Conservation (phyloP, 1,140 invertebrate species). For the Drosophila watanabei region DNA sequence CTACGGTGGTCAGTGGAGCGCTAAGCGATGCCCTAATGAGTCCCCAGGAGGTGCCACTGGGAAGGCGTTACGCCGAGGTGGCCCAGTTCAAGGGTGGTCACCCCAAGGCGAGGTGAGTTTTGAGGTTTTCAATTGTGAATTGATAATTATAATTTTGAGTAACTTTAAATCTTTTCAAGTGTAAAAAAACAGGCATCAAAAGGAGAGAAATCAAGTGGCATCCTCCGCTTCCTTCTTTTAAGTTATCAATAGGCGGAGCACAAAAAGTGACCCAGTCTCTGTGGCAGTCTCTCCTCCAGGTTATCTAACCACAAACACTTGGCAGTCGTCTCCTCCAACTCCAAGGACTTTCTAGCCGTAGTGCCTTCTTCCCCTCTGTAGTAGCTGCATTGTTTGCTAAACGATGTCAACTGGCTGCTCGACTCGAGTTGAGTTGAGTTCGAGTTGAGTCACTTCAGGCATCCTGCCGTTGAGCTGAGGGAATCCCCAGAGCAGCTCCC, state of each 20-base stretch:
- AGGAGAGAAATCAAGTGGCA: neutral
- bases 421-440: constrained; percentile 33
- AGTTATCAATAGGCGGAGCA: constrained; percentile 2
- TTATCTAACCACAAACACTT: constrained; percentile 52
- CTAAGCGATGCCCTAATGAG: constrained; percentile 74
- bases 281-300: constrained; percentile 9
- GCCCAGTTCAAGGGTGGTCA: constrained; percentile 77
- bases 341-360: neutral
- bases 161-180: neutral
- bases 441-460: constrained; percentile 14
- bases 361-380: neutral
- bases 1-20: constrained; percentile 6
- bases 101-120: constrained; percentile 72
- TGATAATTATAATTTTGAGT: neutral
- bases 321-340: constrained; percentile 20
- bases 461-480: neutral
- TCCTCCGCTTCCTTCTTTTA: neutral
- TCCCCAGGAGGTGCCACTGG: constrained; percentile 84
- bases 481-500: neutral
- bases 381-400: constrained; percentile 52
- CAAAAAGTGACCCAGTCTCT: constrained; percentile 38
- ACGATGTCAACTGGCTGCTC: constrained; percentile 74
- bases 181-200: neutral
- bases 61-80: constrained; percentile 83
- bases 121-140: neutral